Evolutionary conservation across 2,113 vertebrate species (phyloP).

Genomic region (Meles meles): DNA sequence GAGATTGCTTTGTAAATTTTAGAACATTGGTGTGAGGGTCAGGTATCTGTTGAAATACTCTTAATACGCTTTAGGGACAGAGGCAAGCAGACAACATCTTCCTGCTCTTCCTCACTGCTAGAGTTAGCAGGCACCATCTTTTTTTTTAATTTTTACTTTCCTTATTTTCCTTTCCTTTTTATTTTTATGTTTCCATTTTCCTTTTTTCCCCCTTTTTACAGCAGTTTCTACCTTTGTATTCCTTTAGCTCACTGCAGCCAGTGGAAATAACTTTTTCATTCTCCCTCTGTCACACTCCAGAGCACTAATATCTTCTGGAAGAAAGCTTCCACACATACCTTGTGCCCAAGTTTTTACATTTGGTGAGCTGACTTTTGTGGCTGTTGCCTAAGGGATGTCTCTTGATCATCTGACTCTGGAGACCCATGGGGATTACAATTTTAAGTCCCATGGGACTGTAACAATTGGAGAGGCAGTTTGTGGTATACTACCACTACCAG

Average conservation of each 20-base stretch:
- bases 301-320: not conserved
- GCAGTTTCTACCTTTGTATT: not conserved
- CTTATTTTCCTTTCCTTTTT: not conserved
- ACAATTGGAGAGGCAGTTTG: not conserved
- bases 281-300: not conserved
- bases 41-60: not conserved
- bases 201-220: not conserved
- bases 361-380: not conserved
- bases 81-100: not conserved
- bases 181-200: not conserved
- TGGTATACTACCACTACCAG: not conserved
- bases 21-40: not conserved
- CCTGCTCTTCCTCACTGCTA: not conserved
- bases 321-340: not conserved
- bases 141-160: not conserved
- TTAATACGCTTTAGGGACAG: not conserved
- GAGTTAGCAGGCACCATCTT: not conserved
- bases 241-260: not conserved
- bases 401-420: not conserved
- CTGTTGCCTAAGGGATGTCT: not conserved
- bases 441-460: not conserved
- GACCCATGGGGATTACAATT: not conserved
- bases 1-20: not conserved
- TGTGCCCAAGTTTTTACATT: not conserved
- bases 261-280: not conserved